phyloP scores from a whole-genome alignment of 2,797 vertebrate species.

The Gephyroberyx darwinii region DNA sequence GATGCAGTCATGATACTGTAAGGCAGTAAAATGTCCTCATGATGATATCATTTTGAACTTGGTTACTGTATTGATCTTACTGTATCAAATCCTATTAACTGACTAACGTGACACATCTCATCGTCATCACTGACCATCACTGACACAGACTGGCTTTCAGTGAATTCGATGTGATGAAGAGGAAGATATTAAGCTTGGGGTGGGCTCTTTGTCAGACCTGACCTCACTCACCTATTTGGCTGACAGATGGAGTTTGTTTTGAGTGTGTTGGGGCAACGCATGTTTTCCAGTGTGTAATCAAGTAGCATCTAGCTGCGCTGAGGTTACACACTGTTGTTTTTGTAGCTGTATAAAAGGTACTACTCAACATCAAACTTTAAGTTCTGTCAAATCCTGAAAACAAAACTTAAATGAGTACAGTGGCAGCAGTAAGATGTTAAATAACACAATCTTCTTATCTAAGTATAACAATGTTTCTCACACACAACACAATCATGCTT shows the following conservation, averaged over 20 bases:
- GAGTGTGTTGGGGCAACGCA: conserved; percentile 1
- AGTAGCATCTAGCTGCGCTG: neutral
- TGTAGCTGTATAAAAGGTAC: neutral
- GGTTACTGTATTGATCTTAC: neutral
- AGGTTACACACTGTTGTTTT: neutral
- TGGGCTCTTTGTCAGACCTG: neutral
- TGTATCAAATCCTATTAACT: neutral
- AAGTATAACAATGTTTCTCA: too few species aligned
- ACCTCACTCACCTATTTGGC: too few species aligned
- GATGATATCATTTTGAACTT: neutral
- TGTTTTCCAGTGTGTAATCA: conserved; percentile 2
- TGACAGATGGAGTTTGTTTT: conserved; percentile 1
- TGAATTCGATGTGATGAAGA: neutral
- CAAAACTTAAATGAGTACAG: too few species aligned
- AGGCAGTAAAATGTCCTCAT: neutral
- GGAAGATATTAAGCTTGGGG: neutral
- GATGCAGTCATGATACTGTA: neutral
- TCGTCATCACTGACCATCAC: neutral
- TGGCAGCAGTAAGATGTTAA: too few species aligned
- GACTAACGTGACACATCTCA: rapidly evolving
- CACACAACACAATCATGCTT: neutral
- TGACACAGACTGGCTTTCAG: too few species aligned
- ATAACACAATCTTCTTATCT: too few species aligned
- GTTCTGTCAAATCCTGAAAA: neutral
- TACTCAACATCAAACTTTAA: too few species aligned